Evolutionary conservation across 23 tunicate species (phyloP).

Genomic region (Styela clava): DNA sequence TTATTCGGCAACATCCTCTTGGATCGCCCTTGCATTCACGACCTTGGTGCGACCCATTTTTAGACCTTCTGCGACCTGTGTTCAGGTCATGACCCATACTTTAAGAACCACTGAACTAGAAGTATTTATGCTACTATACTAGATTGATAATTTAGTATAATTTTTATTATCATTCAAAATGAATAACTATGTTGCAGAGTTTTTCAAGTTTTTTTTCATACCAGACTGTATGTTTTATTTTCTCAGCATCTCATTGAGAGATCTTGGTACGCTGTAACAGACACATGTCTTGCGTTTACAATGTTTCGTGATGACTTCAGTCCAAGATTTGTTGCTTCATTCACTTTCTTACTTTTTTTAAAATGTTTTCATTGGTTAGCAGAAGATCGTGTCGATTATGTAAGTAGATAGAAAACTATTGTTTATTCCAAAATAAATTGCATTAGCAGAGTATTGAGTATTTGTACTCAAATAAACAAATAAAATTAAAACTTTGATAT

Average conservation of each 20-base stretch:
- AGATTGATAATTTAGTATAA: no score
- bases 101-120: no score
- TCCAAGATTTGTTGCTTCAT: constrained; percentile 89
- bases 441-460: background rate
- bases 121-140: no score
- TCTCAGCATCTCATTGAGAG: constrained; percentile 83
- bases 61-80: no score
- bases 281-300: constrained; percentile 98
- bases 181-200: no score
- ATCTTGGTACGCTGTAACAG: constrained; percentile 97
- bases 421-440: background rate
- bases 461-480: background rate
- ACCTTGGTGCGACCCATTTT: no score
- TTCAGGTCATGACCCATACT: no score
- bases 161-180: no score
- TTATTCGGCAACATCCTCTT: no score
- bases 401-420: constrained; percentile 13
- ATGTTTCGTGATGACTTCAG: constrained; percentile 96
- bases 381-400: constrained; percentile 95
- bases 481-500: no score
- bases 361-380: constrained; percentile 96
- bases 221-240: background rate
- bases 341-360: constrained; percentile 77
- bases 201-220: no score
- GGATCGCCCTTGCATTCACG: no score